phyloP scores from a whole-genome alignment of 2,113 vertebrate genomes.

The Pithys albifrons region DNA sequence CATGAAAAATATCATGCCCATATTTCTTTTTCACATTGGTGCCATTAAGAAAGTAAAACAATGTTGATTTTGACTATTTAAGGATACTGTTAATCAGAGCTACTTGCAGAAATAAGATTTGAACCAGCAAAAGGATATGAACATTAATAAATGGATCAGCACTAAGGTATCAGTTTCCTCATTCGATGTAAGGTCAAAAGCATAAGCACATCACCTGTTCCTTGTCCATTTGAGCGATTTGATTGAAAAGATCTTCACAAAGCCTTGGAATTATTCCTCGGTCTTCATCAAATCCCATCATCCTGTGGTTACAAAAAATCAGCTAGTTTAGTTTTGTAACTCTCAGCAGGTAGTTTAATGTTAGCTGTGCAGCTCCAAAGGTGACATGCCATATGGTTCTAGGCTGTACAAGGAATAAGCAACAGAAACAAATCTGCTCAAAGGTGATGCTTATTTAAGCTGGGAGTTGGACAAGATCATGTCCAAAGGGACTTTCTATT shows the following conservation, averaged over 20 bases:
- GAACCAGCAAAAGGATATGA: not conserved
- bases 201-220: slow-evolving; percentile 74
- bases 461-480: not conserved
- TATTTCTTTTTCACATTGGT: not conserved
- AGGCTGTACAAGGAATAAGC: not conserved
- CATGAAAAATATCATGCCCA: not conserved
- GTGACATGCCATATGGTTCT: not conserved
- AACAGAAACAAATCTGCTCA: not conserved
- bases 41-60: not conserved
- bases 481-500: not conserved
- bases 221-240: slow-evolving; percentile 74
- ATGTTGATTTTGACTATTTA: not conserved
- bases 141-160: not conserved
- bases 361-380: not conserved
- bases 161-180: not conserved
- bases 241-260: slow-evolving; percentile 88
- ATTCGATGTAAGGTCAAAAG: not conserved
- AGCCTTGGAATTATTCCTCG: slow-evolving; percentile 91
- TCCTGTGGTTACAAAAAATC: slow-evolving; percentile 72
- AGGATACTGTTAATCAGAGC: not conserved
- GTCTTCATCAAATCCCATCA: slow-evolving; percentile 95
- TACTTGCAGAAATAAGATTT: not conserved
- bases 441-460: not conserved
- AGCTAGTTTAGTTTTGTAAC: not conserved
- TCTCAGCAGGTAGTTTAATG: not conserved